Evolutionary conservation across 2,888 invertebrate genomes (phyloP).

Genomic region (Euplexia lucipara): DNA sequence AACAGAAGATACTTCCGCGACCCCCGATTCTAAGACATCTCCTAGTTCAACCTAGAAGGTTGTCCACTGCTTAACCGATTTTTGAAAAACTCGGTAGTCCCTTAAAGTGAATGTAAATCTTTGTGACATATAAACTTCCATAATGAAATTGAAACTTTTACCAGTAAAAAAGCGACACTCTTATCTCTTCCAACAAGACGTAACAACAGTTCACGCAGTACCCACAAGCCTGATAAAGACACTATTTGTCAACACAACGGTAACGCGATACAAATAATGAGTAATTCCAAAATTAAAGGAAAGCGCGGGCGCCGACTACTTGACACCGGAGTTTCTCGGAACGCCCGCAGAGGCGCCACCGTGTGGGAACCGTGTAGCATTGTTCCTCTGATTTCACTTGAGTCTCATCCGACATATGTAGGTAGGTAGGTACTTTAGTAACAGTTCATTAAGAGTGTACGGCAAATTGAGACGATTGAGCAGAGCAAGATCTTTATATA

Average conservation of each 20-base stretch:
- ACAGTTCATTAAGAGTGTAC: constrained; percentile 51
- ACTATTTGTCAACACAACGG: constrained; percentile 59
- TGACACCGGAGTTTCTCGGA: constrained; percentile 78
- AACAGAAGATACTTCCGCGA: too few relatives aligned
- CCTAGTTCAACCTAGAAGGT: too few relatives aligned
- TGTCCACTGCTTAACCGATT: too few relatives aligned
- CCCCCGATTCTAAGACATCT: too few relatives aligned
- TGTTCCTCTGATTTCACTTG: constrained; percentile 83
- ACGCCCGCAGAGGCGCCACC: constrained; percentile 77
- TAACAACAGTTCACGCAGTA: constrained; percentile 34
- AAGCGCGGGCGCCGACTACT: constrained; percentile 73
- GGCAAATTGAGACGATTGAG: constrained; percentile 39
- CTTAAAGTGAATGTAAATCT: too few relatives aligned
- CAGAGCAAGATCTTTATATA: constrained; percentile 4
- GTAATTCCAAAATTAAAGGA: constrained; percentile 83
- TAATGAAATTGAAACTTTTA: neutral
- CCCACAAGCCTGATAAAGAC: constrained; percentile 45
- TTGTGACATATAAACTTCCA: too few relatives aligned
- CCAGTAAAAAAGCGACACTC: neutral
- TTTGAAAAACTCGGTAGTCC: too few relatives aligned
- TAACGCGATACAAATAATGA: constrained; percentile 68
- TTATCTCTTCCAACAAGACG: constrained; percentile 38
- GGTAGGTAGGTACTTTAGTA: constrained; percentile 42
- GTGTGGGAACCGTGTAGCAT: constrained; percentile 81
- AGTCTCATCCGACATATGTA: constrained; percentile 55